A percentile compares a stretch with the other conserved stretches of the same genome.
phyloP scores from a whole-genome alignment of 2,888 invertebrate genomes.

The Ellobium chinense region DNA sequence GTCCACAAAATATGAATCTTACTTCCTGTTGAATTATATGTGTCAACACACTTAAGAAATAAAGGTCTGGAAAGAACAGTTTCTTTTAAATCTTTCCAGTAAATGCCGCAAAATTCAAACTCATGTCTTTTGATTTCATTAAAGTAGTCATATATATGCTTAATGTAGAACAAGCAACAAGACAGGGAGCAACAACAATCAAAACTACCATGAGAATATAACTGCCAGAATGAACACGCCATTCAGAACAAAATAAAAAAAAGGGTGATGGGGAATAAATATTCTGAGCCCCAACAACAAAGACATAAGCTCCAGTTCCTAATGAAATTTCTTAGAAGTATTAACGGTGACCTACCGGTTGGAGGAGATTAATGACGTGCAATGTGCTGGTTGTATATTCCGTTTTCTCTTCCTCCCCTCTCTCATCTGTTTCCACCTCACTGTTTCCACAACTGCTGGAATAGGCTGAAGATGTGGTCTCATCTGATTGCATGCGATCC shows the following conservation, averaged over 20 bases:
- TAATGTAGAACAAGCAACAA: background rate
- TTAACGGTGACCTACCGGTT: constrained; percentile 63
- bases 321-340: background rate
- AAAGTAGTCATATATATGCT: background rate
- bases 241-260: no score
- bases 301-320: background rate
- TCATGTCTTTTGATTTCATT: background rate
- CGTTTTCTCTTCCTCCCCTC: constrained; percentile 45
- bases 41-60: no score
- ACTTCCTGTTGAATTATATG: no score
- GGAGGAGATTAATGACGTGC: constrained; percentile 69
- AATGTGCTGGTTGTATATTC: constrained; percentile 60
- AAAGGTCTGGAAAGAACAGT: no score
- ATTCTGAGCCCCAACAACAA: background rate
- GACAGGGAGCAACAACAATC: no score
- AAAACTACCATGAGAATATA: no score
- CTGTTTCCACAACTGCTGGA: constrained; percentile 56
- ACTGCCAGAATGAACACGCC: no score
- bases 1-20: no score
- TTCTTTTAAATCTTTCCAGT: no score
- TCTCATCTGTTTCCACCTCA: constrained; percentile 70
- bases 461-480: constrained; percentile 67
- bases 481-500: constrained; percentile 74
- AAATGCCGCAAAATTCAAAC: no score
- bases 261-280: background rate